Percentiles rank a stretch among this genome's conserved stretches.
Evolutionary conservation across 2,888 invertebrate species (phyloP).

Genomic region (Empis stercorea): DNA sequence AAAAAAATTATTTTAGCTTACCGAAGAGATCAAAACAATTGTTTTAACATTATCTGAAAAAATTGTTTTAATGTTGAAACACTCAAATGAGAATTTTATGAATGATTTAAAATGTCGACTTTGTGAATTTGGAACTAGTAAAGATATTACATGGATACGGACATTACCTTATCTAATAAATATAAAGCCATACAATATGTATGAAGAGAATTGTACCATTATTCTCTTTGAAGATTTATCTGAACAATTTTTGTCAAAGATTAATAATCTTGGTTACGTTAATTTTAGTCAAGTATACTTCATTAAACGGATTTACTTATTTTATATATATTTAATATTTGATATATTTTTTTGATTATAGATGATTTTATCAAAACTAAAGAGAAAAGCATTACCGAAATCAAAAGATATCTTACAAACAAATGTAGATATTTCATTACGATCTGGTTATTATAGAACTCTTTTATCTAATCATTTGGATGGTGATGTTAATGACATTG

Average conservation of each 20-base stretch:
- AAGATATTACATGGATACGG: conserved; percentile 20
- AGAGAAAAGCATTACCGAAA: too few species aligned
- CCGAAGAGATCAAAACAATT: conserved; percentile 13
- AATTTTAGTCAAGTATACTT: conserved; percentile 14
- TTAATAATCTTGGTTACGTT: conserved; percentile 20
- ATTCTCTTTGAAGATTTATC: conserved; percentile 26
- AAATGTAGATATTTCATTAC: too few species aligned
- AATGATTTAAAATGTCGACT: conserved; percentile 22
- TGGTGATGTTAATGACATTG: conserved; percentile 21
- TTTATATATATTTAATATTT: background rate
- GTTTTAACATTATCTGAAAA: conserved; percentile 23
- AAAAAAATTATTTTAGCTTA: conserved; percentile 9
- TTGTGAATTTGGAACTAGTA: conserved; percentile 16
- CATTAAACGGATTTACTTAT: background rate
- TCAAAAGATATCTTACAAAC: too few species aligned
- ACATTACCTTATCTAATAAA: conserved; percentile 20
- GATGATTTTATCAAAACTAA: too few species aligned
- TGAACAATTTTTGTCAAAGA: conserved; percentile 19
- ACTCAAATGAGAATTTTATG: conserved; percentile 19
- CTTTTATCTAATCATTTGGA: conserved; percentile 29
- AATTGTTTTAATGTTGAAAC: conserved; percentile 20
- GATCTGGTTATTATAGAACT: conserved; percentile 11
- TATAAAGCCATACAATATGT: conserved; percentile 21
- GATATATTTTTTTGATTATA: background rate
- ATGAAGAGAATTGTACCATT: conserved; percentile 26